These are phyloP conservation scores for Pseudochirops corinnae DNA, from an alignment of 2,797 vertebrate species.

Conservation along the genomic window DNA sequence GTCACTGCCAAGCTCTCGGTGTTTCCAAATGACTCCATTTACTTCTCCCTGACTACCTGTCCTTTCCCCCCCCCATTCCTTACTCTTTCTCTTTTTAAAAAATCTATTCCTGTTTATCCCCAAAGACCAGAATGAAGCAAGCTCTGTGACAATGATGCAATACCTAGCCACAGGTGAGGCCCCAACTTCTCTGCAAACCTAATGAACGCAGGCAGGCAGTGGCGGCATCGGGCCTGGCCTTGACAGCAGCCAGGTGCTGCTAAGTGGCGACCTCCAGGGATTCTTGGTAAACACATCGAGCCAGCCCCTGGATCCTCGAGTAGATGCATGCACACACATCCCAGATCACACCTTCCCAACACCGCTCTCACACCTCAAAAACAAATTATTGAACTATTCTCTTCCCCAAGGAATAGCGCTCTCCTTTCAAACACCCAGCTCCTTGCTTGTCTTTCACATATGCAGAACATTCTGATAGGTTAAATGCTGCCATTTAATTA, in stretches of 20 bases:
- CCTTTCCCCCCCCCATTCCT: not conserved
- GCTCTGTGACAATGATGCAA: conserved; percentile 77
- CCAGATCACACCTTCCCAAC: conserved; percentile 59
- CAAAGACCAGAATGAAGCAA: conserved; percentile 71
- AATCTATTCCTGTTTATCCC: conserved; percentile 67
- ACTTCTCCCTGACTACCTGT: not conserved
- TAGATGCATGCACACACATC: not conserved
- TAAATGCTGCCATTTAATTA: conserved; percentile 87
- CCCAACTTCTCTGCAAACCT: conserved; percentile 67
- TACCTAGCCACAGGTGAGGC: conserved; percentile 73
- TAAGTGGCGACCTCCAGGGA: conserved; percentile 70
- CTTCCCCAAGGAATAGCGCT: conserved; percentile 83
- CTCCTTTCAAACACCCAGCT: conserved; percentile 84
- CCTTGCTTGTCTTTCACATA: conserved; percentile 83
- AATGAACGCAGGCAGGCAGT: conserved; percentile 43
- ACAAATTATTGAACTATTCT: conserved; percentile 87
- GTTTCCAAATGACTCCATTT: not conserved
- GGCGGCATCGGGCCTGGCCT: conserved; percentile 41
- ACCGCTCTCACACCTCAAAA: conserved; percentile 84
- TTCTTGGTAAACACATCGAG: conserved; percentile 68
- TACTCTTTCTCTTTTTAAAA: conserved; percentile 41
- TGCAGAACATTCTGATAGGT: conserved; percentile 84
- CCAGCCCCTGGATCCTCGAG: not conserved
- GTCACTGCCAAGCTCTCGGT: not conserved
- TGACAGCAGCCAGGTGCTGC: conserved; percentile 63